Base-by-base conservation (phyloP, 2,113 vertebrate species). In the Cinclus mexicanus region DNA sequence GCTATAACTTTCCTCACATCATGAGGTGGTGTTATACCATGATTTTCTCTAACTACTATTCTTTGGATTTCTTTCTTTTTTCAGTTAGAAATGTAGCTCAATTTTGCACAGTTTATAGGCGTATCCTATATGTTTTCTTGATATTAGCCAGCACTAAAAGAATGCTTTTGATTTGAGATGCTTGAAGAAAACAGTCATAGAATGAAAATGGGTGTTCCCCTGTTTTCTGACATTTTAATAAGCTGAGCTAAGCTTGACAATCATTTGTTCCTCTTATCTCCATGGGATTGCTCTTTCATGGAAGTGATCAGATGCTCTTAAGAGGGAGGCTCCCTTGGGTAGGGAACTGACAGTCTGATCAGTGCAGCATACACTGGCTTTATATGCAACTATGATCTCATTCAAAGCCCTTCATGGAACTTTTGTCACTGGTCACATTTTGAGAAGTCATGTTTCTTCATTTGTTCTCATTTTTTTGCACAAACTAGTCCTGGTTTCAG, bases 201-300 rank as follows among this genome's bases (percentile, higher is more conserved):
- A 79, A 13, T 61, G 37, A 74, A 74, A 94, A 56, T 76, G 89
- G 87, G 85, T 87, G 91, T 95, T 93, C 21, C 91, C 77, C 39
- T 77, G 8, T 61, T 80, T 78, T 59, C 53, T 76, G 53, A 67
- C 59, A 94, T 91, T 94, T 91, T 79, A 90, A 80, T 72, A 93
- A 59, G 44, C 71, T 94, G 89, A 94, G 35, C 46, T 95, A 94
- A 95, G 71, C 72, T 94, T 80, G 79, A 68, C 33, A 83, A 39
- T 59, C 25, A 22, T 81, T 60, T 50, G 63, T 57, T 52, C 41
- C 81, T 87, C 25, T 89, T 93, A 87, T 44, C 39, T 88, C 94
- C 88, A 2, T 39, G 55, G 91, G 39, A 83, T 52, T 86, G 50
- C 50, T 91, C 39, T 72, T 72, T 25, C 31, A 74, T 80, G 75